Conservation (phyloP, 2,888 invertebrate genomes). For the Sminthurinus aureus region DNA sequence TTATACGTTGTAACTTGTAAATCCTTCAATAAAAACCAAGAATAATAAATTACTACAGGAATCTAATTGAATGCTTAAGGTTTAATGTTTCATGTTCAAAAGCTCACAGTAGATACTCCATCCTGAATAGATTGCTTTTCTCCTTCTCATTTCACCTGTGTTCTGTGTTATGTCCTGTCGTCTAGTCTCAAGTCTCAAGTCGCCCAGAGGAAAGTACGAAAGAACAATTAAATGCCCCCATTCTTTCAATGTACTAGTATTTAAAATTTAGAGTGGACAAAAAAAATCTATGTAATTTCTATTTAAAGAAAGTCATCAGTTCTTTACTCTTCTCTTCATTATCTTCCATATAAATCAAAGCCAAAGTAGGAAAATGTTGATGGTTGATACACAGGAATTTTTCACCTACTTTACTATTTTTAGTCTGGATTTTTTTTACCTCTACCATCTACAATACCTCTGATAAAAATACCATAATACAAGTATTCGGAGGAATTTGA, state of each 20-base stretch:
- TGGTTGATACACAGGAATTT: too few species aligned
- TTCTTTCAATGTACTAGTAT: neutral
- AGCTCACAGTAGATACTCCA: neutral
- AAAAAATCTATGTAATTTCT: neutral
- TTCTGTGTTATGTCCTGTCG: neutral
- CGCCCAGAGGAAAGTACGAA: neutral
- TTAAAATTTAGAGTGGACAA: neutral
- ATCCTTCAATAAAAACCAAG: too few species aligned
- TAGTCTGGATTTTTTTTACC: too few species aligned
- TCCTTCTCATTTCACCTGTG: neutral
- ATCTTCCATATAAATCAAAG: neutral
- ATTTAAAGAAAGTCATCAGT: neutral
- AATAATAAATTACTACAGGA: neutral
- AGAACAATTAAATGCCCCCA: neutral
- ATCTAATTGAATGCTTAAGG: slow-evolving; percentile 10
- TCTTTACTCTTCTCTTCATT: neutral
- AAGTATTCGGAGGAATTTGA: neutral
- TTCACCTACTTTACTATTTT: too few species aligned
- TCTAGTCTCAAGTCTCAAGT: neutral
- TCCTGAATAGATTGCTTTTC: neutral
- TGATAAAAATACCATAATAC: neutral
- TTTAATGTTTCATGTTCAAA: neutral
- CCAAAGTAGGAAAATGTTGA: too few species aligned
- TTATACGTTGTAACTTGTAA: too few species aligned
- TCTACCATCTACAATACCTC: neutral